Percentiles rank a stretch among this genome's conserved stretches.
phyloP scores from a whole-genome alignment of 2,797 vertebrate genomes.

The Mus caroli region DNA sequence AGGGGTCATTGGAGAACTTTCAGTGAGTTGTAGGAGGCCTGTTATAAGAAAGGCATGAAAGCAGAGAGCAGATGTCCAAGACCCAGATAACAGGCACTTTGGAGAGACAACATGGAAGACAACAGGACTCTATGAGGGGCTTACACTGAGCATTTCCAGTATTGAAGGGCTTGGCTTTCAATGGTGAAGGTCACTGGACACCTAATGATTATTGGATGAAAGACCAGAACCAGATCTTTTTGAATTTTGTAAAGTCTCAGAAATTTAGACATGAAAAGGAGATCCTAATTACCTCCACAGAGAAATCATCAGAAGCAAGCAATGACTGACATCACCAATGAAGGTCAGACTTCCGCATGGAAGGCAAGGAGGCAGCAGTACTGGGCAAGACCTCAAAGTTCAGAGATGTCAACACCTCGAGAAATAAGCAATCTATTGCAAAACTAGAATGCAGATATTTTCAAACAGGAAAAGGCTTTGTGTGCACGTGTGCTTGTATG shows the following conservation, averaged over 20 bases:
- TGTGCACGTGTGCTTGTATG: neutral
- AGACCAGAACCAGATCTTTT: neutral
- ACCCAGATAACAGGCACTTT: neutral
- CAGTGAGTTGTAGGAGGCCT: neutral
- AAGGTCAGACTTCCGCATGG: neutral
- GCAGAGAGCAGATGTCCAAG: neutral
- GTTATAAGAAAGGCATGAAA: neutral
- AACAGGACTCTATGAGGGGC: neutral
- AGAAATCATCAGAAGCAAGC: neutral
- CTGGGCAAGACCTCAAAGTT: neutral
- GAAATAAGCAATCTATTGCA: neutral
- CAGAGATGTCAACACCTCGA: neutral
- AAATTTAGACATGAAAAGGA: neutral
- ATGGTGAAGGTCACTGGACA: neutral
- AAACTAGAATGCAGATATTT: neutral
- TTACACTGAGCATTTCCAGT: neutral
- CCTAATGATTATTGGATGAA: neutral
- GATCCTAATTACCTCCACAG: neutral
- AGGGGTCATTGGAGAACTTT: neutral
- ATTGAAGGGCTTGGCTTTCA: neutral
- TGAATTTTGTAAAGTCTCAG: slow-evolving; percentile 25
- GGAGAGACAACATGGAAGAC: neutral
- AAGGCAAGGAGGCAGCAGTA: neutral
- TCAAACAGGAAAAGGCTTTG: neutral
- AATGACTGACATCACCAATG: neutral